Base-by-base conservation (phyloP, 2,797 vertebrate species). In the Alca torda region DNA sequence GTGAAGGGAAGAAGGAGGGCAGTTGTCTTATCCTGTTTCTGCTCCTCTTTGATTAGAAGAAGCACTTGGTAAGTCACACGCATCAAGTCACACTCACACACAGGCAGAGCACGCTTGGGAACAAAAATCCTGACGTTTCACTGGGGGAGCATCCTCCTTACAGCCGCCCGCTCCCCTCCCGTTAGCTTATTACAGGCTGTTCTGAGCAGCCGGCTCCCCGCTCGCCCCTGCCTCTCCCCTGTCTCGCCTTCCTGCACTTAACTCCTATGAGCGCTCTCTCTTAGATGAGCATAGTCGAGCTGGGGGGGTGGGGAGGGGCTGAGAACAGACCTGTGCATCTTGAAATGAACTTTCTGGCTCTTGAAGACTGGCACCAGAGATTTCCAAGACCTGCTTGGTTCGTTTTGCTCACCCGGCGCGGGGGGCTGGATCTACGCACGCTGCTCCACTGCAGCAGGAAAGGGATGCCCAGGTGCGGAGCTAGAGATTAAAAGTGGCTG, bases 31-130 rank as follows among this genome's bases (percentile, higher is more conserved):
- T 48, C 77, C 85, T 4, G 1, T 14, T 90, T 76, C 93, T 96
- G 96, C 96, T 96, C 91, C 94, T 89, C 96, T 84, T 8, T 8
- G 20, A 13, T n/a, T 48, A 64, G 96, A 24, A 59, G 89, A 31
- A 94, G 96, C 95, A 43, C 92, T 92, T 65, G 87, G 74, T 56
- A 60, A 85, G 67, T 72, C 93, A 87, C 92, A 73, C 28, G 0
- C 92, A 57, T 24, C 45, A 2, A 11, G 4, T 69, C 92, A 41
- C 91, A 79, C 56, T 9, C 82, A 50, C 84, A 75, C 84, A 13
- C 56, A 26, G 1, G 6, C 56, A 51, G n/a, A 73, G 60, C 67
- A n/a, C 46, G 26, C 45, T 13, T 25, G 64, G 84, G 72, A 63
- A 51, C 57, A 53, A 24, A 41, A 63, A 8, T 51, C 67, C 87